Conservation (phyloP, 2,797 vertebrate species). For the Tragelaphus oryx region DNA sequence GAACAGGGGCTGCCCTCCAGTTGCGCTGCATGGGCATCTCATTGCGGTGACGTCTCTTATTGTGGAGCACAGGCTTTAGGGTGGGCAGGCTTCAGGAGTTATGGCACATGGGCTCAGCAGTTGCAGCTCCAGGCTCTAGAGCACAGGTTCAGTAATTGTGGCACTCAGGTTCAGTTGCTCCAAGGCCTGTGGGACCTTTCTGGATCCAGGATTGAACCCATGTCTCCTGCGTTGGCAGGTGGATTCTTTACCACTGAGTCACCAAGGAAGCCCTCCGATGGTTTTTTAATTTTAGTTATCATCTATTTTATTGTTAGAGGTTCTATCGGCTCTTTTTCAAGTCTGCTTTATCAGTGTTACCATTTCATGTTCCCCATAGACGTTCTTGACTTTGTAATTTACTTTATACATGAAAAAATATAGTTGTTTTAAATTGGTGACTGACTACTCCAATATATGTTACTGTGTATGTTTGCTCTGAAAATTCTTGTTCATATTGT, state of each 20-base stretch:
- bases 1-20: not conserved
- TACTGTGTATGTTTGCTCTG: not conserved
- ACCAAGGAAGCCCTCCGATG: not conserved
- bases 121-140: not conserved
- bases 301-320: not conserved
- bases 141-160: not conserved
- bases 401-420: not conserved
- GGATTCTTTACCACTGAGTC: not conserved
- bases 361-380: not conserved
- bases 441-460: not conserved
- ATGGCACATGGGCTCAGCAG: accelerated
- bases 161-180: not conserved
- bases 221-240: not conserved
- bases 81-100: not conserved
- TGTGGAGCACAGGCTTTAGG: not conserved
- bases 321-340: not conserved
- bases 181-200: not conserved
- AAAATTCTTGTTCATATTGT: not conserved
- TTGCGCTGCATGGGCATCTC: not conserved
- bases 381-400: not conserved
- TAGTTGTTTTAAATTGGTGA: not conserved
- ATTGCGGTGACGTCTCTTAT: not conserved
- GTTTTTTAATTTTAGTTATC: not conserved
- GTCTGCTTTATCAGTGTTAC: not conserved
- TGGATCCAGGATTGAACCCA: not conserved